Percentiles rank a stretch among this genome's conserved stretches.
These are phyloP conservation scores for Plutella xylostella DNA, from an alignment of 2,888 invertebrate genomes.

Conservation along the genomic window DNA sequence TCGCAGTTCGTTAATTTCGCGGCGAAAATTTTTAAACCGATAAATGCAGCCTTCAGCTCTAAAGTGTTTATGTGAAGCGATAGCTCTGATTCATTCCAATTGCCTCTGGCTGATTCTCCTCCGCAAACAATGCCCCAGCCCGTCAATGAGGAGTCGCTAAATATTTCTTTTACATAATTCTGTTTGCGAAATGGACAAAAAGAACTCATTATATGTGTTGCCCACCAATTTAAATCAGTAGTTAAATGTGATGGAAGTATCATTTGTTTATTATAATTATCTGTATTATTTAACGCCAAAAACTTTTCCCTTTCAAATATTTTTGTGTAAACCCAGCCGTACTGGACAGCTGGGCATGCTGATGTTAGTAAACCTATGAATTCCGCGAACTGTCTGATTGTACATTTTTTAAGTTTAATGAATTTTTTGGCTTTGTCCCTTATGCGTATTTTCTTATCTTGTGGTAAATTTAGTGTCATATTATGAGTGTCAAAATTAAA, in stretches of 20 bases:
- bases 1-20: not conserved
- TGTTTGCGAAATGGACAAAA: not conserved
- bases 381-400: not conserved
- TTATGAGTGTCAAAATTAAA: not conserved
- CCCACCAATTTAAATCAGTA: not conserved
- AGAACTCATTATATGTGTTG: not conserved
- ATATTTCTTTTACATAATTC: not conserved
- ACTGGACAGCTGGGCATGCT: not conserved
- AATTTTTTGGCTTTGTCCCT: not conserved
- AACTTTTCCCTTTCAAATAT: not conserved
- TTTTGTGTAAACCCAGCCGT: slow-evolving; percentile 1
- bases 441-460: not conserved
- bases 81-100: slow-evolving; percentile 3
- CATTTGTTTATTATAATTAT: not conserved
- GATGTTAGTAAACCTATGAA: not conserved
- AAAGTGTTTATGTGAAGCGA: slow-evolving; percentile 7
- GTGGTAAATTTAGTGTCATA: not conserved
- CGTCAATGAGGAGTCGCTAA: not conserved
- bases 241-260: not conserved
- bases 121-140: not conserved
- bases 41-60: slow-evolving; percentile 7
- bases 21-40: slow-evolving; percentile 7
- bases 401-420: not conserved
- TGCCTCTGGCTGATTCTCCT: slow-evolving; percentile 3
- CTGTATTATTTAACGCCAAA: not conserved